A percentile compares a stretch with the other conserved stretches of the same genome.
These are phyloP conservation scores for Clytia hemisphaerica DNA, from an alignment of 30 jellyfish, hydroid and myxozoan genomes.

Conservation along the genomic window DNA sequence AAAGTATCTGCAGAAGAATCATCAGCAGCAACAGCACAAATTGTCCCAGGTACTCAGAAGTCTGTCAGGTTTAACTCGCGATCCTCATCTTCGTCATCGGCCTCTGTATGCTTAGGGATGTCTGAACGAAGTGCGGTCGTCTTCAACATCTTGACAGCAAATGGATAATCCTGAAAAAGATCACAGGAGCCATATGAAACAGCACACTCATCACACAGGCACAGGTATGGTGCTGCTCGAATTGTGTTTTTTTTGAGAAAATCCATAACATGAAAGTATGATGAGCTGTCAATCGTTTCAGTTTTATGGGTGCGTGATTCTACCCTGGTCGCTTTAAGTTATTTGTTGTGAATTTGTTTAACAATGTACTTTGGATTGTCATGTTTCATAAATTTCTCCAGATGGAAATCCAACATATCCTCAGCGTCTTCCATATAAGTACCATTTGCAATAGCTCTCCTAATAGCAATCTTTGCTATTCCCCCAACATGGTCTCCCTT, in stretches of 20 bases:
- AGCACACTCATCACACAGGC: conserved; percentile 18
- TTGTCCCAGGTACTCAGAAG: conserved; percentile 18
- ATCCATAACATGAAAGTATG: conserved; percentile 18
- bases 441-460: conserved; percentile 28
- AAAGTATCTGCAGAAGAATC: conserved; percentile 27
- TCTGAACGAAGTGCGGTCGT: conserved; percentile 17
- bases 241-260: conserved; percentile 9
- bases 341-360: conserved; percentile 22
- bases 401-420: conserved; percentile 16
- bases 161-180: conserved; percentile 17
- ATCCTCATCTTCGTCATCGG: conserved; percentile 1
- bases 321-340: conserved; percentile 12
- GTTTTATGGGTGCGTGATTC: background rate
- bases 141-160: conserved; percentile 18
- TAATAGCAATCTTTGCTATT: conserved; percentile 25
- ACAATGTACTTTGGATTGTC: conserved; percentile 19
- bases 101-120: background rate
- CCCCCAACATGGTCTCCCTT: conserved; percentile 42
- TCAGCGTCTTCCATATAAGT: conserved; percentile 18
- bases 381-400: conserved; percentile 8
- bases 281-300: conserved; percentile 22
- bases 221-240: conserved; percentile 18
- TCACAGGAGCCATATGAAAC: conserved; percentile 30
- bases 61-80: conserved; percentile 10
- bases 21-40: conserved; percentile 33